Base-by-base conservation (phyloP, 2,113 vertebrate species). In the Diphyllodes magnificus region DNA sequence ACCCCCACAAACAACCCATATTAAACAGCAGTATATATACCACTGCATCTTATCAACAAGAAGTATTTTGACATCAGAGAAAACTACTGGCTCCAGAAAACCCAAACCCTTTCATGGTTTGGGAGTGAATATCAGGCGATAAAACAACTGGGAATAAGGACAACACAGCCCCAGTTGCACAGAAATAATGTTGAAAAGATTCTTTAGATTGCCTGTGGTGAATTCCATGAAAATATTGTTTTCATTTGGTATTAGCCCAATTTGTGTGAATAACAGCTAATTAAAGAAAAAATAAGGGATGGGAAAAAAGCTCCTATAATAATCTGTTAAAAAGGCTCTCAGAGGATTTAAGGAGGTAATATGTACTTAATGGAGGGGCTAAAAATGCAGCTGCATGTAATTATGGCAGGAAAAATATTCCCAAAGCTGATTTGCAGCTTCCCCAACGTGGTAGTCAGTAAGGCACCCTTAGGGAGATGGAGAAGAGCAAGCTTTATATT, bases 1-100 rank as follows among this genome's bases (percentile, higher is more conserved):
- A 9, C 0, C 0, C 10, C 39, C 56, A 28, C 23, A 53, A 53
- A 20, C 6, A 20, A 5, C 6, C 1, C 3, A 13, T n/a, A 6
- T 30, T 53, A 4, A 10, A 50, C 30, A 84, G 16, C 5, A 10
- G 30, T 42, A n/a, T 27, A 25, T 20, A 18, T 13, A 28, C 4
- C 21, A 21, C 4, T 9, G 6, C 8, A 24, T 51, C 50, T 78
- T 82, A 61, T 49, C 37, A 84, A 49, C 9, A 22, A 39, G 13
- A 79, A 44, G 3, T 30, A 19, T 70, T 81, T 73, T 65, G 64
- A 21, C 45, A n/a, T 77, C 33, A 86, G 40, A 31, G 44, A 9
- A 92, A 95, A 69, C 7, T 47, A 6, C 2, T 35, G 18, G 20
- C 37, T 75, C 14, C 47, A 82, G 75, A 88, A 92, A 44, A 81